Conservation (phyloP, 64 coral and sea anemone species). For the Pocillopora damicornis region DNA sequence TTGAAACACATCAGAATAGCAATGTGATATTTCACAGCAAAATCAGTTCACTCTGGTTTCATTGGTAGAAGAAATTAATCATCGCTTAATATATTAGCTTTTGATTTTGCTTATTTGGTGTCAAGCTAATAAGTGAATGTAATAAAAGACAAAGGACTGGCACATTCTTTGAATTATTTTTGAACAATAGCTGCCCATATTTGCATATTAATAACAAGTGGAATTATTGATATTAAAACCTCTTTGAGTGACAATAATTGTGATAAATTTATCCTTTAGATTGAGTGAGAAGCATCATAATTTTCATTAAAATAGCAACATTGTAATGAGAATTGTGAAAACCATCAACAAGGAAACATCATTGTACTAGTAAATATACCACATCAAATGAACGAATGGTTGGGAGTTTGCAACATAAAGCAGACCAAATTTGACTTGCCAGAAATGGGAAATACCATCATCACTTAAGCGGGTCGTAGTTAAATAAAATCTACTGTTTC, state of each 20-base stretch:
- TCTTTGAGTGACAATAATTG: neutral
- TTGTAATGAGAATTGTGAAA: too few species aligned
- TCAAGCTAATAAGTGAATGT: constrained; percentile 14
- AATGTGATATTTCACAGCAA: neutral
- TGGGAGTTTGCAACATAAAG: too few species aligned
- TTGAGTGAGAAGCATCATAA: neutral
- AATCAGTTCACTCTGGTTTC: neutral
- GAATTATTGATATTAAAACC: neutral
- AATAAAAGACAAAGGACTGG: constrained; percentile 4
- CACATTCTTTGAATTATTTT: neutral
- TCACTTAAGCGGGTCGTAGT: too few species aligned
- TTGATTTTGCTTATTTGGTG: neutral
- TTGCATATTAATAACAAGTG: neutral
- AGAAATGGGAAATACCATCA: too few species aligned
- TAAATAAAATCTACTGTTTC: too few species aligned
- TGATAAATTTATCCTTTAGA: neutral
- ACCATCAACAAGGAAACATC: too few species aligned
- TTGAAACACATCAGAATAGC: neutral
- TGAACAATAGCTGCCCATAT: neutral
- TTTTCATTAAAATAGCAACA: neutral
- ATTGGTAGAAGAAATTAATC: neutral
- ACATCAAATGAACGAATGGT: too few species aligned
- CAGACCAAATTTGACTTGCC: too few species aligned
- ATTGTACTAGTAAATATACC: too few species aligned
- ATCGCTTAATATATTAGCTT: neutral